Conservation (phyloP, 23 tunicate genomes). For the Corella eumyota region DNA sequence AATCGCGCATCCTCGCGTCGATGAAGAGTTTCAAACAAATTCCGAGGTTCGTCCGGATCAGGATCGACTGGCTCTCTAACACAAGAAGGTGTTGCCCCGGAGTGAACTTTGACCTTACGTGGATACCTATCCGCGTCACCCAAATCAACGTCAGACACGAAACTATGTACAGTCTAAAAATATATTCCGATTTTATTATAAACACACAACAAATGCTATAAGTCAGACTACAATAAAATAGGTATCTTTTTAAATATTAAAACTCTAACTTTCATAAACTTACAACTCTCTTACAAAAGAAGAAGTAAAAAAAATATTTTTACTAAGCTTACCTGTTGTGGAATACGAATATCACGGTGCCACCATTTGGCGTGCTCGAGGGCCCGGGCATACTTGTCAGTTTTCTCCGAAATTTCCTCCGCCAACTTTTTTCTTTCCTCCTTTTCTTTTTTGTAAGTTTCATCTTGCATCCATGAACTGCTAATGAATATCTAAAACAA, state of each 20-base stretch:
- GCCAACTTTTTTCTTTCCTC: conserved; percentile 35
- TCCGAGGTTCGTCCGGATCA: neutral
- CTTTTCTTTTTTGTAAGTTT: conserved; percentile 18
- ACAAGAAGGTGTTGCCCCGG: conserved; percentile 69
- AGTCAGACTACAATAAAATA: too few relatives aligned
- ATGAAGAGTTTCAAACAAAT: conserved; percentile 8
- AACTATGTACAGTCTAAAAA: conserved; percentile 2
- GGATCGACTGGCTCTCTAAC: conserved; percentile 17
- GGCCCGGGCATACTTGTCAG: conserved; percentile 19
- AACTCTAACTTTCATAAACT: too few relatives aligned
- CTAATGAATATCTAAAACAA: conserved; percentile 23
- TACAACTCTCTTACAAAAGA: too few relatives aligned
- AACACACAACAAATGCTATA: too few relatives aligned
- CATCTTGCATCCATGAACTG: conserved; percentile 60
- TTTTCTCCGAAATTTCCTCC: conserved; percentile 3
- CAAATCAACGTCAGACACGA: neutral
- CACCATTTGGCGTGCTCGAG: conserved; percentile 72
- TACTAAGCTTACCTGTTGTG: conserved; percentile 38
- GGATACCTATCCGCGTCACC: neutral
- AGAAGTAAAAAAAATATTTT: too few relatives aligned
- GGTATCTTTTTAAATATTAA: neutral
- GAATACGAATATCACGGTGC: conserved; percentile 43
- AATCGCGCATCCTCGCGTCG: conserved; percentile 31
- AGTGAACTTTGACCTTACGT: conserved; percentile 46
- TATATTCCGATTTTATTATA: too few relatives aligned